Evolutionary conservation across 1,140 invertebrate species (phyloP), one percentile per base, ranked within the genome.

Genomic region (Bacillus rossius): DNA sequence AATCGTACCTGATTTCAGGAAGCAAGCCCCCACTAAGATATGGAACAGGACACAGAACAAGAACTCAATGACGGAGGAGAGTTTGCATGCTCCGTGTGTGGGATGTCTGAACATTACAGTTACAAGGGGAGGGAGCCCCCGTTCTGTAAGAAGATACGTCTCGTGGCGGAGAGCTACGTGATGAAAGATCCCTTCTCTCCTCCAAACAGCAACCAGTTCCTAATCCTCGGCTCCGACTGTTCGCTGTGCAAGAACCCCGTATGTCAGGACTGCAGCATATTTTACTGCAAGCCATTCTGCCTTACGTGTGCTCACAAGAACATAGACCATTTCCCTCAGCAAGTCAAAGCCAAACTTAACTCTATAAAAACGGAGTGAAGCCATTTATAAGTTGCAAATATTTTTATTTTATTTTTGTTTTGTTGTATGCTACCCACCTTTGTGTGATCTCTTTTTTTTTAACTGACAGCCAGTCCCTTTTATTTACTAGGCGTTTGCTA

Each of bases 111-210:
- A 73, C 74, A 78, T 47, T 88, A 82, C 57, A 79, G 90, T 60
- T 91, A 88, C 66, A 87, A 84, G 71, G 89, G 89, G 1, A 74
- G 67, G 4, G 77, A 77, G 62, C 86, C 89, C 41, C 84, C 86
- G 2, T 91, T 89, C 68, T 79, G 82, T 13, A 79, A 80, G 59
- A 70, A 76, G 26, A 70, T 85, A 8, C 65, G 69, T 59, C 83
- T 88, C 59, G 72, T 75, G 45, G 87, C 89, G 71, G 81, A 89
- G 10, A 84, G 81, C 59, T 94, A 87, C 71, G 71, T 92, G 0
- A 88, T 91, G 80, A 86, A 87, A 67, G 90, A 94, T 77, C 91
- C 91, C 3, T 94, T 93, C 67, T 81, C 81, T 67, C 73, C 83
- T 1, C 78, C 81, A 16, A 79, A 80, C 59, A 83, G 78, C 69